Percentiles rank a stretch among this genome's conserved stretches.
phyloP scores from a whole-genome alignment of 2,797 vertebrate species.

The Sebastes iracundus region DNA sequence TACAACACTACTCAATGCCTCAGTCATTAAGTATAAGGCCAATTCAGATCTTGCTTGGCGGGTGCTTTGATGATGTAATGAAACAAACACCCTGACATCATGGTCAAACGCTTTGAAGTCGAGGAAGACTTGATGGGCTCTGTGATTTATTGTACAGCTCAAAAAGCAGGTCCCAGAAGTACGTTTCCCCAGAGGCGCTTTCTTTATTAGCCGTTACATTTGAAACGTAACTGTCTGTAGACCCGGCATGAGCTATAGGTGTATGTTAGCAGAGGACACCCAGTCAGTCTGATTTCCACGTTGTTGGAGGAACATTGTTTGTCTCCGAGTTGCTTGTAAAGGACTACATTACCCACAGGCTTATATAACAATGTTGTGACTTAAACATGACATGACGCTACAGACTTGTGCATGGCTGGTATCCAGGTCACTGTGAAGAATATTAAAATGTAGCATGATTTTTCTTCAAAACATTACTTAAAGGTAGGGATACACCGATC shows the following conservation, averaged over 20 bases:
- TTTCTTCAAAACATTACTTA: not conserved
- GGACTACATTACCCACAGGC: not conserved
- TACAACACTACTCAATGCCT: slow-evolving; percentile 28
- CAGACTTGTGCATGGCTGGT: not conserved
- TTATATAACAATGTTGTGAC: not conserved
- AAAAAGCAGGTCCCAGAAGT: not conserved
- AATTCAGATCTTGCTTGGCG: slow-evolving; percentile 5
- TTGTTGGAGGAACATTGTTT: not conserved
- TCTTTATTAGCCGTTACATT: not conserved
- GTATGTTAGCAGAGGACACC: not conserved
- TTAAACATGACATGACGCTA: not conserved
- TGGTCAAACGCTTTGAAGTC: slow-evolving; percentile 28
- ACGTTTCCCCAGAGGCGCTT: not conserved
- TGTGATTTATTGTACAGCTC: not conserved
- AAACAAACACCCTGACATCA: slow-evolving; percentile 45
- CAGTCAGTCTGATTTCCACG: not conserved
- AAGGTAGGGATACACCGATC: too few species aligned
- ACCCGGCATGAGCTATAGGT: not conserved
- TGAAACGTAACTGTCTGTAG: not conserved
- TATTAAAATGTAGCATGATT: not conserved
- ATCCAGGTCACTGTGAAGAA: not conserved
- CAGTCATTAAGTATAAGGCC: slow-evolving; percentile 6
- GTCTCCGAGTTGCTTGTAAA: not conserved
- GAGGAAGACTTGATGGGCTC: not conserved
- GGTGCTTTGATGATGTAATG: slow-evolving; percentile 65